Evolutionary conservation across 2,797 vertebrate genomes (phyloP), one percentile per base, ranked within the genome.

Genomic region (Microctenopoma lineatum): DNA sequence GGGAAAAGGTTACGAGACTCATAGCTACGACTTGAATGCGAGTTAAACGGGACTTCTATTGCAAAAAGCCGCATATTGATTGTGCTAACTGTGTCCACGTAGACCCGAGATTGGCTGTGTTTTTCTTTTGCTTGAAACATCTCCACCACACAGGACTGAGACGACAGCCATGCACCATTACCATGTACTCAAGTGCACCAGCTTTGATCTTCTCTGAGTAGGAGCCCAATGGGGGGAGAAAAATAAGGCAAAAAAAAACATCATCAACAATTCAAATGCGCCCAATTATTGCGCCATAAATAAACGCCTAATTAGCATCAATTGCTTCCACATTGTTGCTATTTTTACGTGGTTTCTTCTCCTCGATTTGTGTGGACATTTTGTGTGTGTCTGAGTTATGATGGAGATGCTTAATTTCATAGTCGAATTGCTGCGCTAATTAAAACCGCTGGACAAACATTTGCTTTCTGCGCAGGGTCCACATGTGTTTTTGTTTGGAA

Each of bases 271-370:
- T 89, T 93, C 91, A 94, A 95, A 93, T 89, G 85, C 70, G 71
- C 86, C 92, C 92, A 94, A 94, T 90, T 89, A 94, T 92, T 89
- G 83, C 87, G 82, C 84, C 80, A 84, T 87, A 93, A 94, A 93
- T 94, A 95, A 93, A 93, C 91, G 92, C 66, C 87, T 94, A 94
- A 95, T 94, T 95, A 94, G 91, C 93, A 94, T 92, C 77, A 92
- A 94, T 93, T 93, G 90, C 91, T 95, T 94, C 93, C 92, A 92
- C 92, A 93, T 91, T 90, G 91, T 89, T 92, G 89, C 91, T 93
- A 92, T 93, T 89, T 92, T 87, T 87, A 84, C 66, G 63, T 84
- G 2, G 74, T 87, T 88, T 87, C 79, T 80, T 62, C 68, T 78
- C 72, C 45, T 26, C 59, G 66, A 79, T 76, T 64, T 71, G 71